Base-by-base conservation (phyloP, 2,888 invertebrate genomes). In the Psylliodes chrysocephalus region DNA sequence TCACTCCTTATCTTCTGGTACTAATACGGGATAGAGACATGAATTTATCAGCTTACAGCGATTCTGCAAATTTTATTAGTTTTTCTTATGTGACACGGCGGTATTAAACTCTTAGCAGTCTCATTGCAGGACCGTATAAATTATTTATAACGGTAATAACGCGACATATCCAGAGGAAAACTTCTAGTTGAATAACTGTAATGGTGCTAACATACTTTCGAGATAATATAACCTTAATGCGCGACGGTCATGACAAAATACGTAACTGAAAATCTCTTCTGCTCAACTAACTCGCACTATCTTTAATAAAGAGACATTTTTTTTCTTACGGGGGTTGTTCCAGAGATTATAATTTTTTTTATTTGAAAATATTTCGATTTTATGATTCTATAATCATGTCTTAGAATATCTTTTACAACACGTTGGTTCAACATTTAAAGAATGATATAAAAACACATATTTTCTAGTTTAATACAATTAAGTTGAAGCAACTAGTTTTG, bases 151-250 rank as follows among this genome's bases (percentile, higher is more conserved):
- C 15, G 22, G 46, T 25, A 46, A 46, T 46, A 22, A 25, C 46
- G 46, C 6, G 46, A 46, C 22, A 46, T 46, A 22, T 46, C 22
- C 22, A 19, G 46, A 25, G 46, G n/a, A 46, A 46, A 46, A 46
- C 46, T 46, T 46, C 46, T 46, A 46, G 22, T 46, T 46, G 46
- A 46, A 46, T 46, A 46, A 46, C 46, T 46, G 46, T 46, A 46
- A 46, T 46, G 46, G 46, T 22, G 46, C 46, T 46, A 46, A 46
- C 46, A 46, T 46, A 46, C 46, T 46, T 46, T 46, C 46, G 46
- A 14, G 19, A 46, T 46, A 46, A 46, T 46, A 25, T 46, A 12
- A 22, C 22, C 46, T 46, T 46, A 46, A 46, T 46, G 46, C 46
- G 46, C 46, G 46, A 10, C 25, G 22, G 14, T 46, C 22, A 22